Evolutionary conservation across 2,113 vertebrate genomes (phyloP), one percentile per base, ranked within the genome.

Genomic region (Dendrocopos noguchii): DNA sequence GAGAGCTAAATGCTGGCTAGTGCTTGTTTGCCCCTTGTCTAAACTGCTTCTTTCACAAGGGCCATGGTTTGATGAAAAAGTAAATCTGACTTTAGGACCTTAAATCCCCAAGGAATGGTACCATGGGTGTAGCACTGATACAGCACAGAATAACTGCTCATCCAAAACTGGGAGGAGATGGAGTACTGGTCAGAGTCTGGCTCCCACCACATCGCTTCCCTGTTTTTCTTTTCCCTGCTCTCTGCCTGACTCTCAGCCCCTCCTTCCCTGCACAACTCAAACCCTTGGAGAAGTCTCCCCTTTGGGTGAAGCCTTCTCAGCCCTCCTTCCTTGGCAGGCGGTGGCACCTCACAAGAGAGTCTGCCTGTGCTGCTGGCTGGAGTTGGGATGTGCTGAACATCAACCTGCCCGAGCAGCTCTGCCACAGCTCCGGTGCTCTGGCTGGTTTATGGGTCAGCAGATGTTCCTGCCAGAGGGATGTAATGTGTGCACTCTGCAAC

Each of bases 401-500:
- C 33, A 76, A 65, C 14, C 64, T 88, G 65, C 28, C 73, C 7
- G 0, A n/a, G 50, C 31, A 6, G 28, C 71, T 73, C 50, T 29
- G n/a, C 28, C 18, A 3, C 29, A 6, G 56, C 3, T 1, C 33
- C 2, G 0, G 12, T 7, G 19, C 76, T 46, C 31, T 2, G 6
- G 28, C 53, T 77, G 84, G 4, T 87, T 80, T 50, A 2, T 76
- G 81, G 80, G 75, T 66, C 67, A 53, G 70, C 52, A 42, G 78
- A 9, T 89, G 84, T 34, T 89, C 74, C 71, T 91, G 78, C 63
- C 61, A 71, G 75, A 78, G 93, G 68, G 57, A 36, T 6, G 28
- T 1, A 1, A 5, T 2, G 61, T 14, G 39, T 2, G 24, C 2
- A 1, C 52, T 63, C 70, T 0, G 0, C 50, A n/a, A 44, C 4